Base-by-base conservation (phyloP, 2,888 invertebrate species). In the Netelia virgata region DNA sequence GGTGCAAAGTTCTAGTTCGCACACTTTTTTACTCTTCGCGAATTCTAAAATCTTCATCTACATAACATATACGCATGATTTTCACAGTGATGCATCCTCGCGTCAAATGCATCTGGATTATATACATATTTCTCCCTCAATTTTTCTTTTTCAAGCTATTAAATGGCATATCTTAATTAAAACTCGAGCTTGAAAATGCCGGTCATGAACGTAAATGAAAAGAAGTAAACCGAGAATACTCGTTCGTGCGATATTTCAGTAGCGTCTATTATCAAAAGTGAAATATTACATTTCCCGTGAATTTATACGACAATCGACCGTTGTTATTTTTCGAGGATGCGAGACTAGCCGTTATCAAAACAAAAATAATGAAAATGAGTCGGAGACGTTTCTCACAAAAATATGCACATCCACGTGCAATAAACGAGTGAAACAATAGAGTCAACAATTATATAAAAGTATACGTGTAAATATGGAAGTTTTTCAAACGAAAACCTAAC, bases 1-100 rank as follows among this genome's bases (percentile, higher is more conserved):
- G 79, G 18, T 83, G 59, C 53, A 47, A 80, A 79, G 50, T 80
- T 75, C 18, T 36, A 66, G 36, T 57, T 28, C 14, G 61, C 64
- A 70, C 28, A 20, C 69, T 53, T 9, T 55, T 14, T 70, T 47
- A 6, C 57, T 47, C 41, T n/a, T 16, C 11, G 9, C 16, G 18
- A 1, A 50, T 63, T n/a, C 41, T 28, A n/a, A 63, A n/a, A 18
- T 16, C 6, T 73, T 73, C 50, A 61, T 47, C 43, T 28, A 3
- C 18, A 70, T 43, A 14, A 3, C 18, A 70, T 43, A 14, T 41
- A 74, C 20, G 11, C 59, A 61, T 53, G 16, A 63, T 18, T 3
- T 14, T 57, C n/a, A 36, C 23, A 18, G 63, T 28, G 47, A 36
- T 69, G 68, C 14, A 57, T 43, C 66, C 20, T 59, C 16, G 11